A percentile compares a stretch with the other conserved stretches of the same genome.
phyloP scores from a whole-genome alignment of 2,797 vertebrate genomes.

The Lemur catta region DNA sequence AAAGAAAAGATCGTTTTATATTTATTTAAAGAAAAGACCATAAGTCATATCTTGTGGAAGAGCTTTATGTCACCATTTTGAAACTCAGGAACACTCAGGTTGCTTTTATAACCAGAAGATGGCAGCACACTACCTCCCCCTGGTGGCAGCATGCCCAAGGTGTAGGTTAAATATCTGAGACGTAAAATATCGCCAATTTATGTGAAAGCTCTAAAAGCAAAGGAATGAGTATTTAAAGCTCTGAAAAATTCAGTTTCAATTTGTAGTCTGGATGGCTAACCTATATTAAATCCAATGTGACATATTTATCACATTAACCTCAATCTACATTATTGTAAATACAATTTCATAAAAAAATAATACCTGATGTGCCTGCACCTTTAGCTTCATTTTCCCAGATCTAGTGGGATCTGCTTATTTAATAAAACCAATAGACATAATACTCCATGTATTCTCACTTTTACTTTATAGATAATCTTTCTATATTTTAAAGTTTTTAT shows the following conservation, averaged over 20 bases:
- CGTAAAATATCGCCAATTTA: neutral
- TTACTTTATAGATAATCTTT: neutral
- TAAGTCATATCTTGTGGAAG: neutral
- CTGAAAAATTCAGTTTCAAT: neutral
- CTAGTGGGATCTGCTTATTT: neutral
- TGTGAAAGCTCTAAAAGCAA: neutral
- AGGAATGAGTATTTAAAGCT: neutral
- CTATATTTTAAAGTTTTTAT: neutral
- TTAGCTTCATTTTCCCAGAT: neutral
- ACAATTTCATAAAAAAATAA: constrained; percentile 21
- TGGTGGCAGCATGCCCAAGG: constrained; percentile 32
- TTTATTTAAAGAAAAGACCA: neutral
- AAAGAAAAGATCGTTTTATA: neutral
- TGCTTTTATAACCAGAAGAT: neutral
- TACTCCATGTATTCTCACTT: neutral
- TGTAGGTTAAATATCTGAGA: neutral
- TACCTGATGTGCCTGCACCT: neutral
- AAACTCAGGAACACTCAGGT: neutral
- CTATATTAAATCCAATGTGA: neutral
- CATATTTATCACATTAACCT: neutral
- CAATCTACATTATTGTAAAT: neutral
- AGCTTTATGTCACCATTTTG: constrained; percentile 48
- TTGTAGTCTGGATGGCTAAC: neutral
- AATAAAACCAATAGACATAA: neutral
- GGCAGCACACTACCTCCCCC: constrained; percentile 51